phyloP scores from a whole-genome alignment of 1,140 invertebrate genomes.

The Cryptotermes secundus region DNA sequence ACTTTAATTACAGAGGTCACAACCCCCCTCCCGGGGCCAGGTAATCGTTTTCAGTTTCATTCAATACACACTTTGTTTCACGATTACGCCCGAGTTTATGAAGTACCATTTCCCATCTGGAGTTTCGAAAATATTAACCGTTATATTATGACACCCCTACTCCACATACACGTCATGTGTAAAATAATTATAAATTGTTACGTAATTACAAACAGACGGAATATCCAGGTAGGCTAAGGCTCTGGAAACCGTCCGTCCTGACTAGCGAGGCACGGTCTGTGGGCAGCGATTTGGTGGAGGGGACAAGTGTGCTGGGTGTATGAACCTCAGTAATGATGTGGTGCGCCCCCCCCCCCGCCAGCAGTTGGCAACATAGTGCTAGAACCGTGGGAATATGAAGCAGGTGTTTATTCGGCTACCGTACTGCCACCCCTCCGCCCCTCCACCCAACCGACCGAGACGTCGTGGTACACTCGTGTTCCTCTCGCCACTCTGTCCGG shows the following conservation, averaged over 20 bases:
- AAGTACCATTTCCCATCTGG: neutral
- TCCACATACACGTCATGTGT: neutral
- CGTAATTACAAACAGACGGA: neutral
- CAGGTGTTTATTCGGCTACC: conserved; percentile 15
- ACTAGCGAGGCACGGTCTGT: neutral
- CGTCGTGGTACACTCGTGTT: neutral
- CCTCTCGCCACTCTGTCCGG: neutral
- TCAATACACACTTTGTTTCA: too few species aligned
- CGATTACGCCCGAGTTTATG: too few species aligned
- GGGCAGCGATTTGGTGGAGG: neutral
- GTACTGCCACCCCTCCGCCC: neutral
- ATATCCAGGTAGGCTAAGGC: too few species aligned
- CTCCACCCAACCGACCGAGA: neutral
- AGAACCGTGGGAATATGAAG: conserved; percentile 10
- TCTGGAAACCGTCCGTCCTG: neutral
- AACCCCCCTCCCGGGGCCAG: too few species aligned
- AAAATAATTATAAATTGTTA: neutral
- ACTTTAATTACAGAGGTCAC: too few species aligned
- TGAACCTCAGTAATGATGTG: neutral
- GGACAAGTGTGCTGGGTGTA: neutral
- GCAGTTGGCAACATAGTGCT: neutral
- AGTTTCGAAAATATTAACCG: neutral
- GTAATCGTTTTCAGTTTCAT: too few species aligned
- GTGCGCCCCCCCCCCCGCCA: neutral
- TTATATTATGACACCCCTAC: neutral